Evolutionary conservation across 2,888 invertebrate genomes (phyloP), one percentile per base, ranked within the genome.

Genomic region (Leptinotarsa haldemani): DNA sequence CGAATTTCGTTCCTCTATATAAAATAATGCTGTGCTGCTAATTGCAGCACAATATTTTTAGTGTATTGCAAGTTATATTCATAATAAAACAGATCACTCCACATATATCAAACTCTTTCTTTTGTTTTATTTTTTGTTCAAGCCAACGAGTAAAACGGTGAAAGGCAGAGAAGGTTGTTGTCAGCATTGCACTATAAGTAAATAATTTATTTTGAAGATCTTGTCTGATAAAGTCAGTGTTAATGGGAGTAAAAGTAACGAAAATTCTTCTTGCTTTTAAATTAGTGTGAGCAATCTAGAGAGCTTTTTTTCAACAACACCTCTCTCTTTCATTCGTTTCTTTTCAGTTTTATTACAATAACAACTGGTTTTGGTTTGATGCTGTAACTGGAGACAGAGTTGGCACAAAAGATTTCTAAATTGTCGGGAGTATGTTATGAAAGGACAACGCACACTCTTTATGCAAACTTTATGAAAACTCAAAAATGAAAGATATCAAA

Each of bases 241-340:
- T 65, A 20, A 70, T 70, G 52, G 65, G 65, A 70, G 70, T 70
- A 70, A 70, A 70, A 70, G 70, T 69, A 64, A 65, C 61, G 50
- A 64, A 65, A 53, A 70, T 46, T 70, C 53, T 48, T 56, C 56
- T 58, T 61, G 18, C 13, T 30, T n/a, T 46, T 46, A n/a, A 22
- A 70, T 70, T 52, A 70, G n/a, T 70, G 52, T 50, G 70, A 70
- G 53, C 30, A 65, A 69, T 69, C 69, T 58, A 40, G 20, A 13
- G 22, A 56, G 22, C 56, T 56, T 15, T 15, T 30, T 56, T 18
- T 56, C 13, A 20, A 56, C 20, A 56, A 12, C 13, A 22, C 56
- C 56, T 56, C 56, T 56, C 56, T 56, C 56, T 56, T 56, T 56
- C 22, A 22, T 3, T 25, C 15, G 15, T 50, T 16, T 50, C 40